A percentile compares a stretch with the other conserved stretches of the same genome.
Conservation (phyloP, 2,888 invertebrate genomes). For the Zygogramma bicolorata region DNA sequence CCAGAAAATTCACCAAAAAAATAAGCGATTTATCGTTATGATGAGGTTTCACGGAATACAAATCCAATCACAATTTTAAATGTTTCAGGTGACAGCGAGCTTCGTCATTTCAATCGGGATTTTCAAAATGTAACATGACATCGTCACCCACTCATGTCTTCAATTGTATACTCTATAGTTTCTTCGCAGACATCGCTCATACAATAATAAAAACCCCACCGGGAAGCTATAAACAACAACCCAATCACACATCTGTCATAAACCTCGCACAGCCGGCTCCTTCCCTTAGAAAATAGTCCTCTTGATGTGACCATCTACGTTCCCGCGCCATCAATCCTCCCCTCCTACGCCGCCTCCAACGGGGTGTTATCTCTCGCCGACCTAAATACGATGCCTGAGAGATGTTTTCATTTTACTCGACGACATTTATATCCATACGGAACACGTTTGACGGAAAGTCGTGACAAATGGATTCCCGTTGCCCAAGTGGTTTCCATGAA, state of each 20-base stretch:
- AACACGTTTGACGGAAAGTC: constrained; percentile 7
- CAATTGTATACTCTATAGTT: too few relatives aligned
- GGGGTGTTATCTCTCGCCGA: not conserved
- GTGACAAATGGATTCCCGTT: constrained; percentile 8
- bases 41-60: too few relatives aligned
- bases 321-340: not conserved
- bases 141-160: too few relatives aligned
- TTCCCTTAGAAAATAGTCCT: not conserved
- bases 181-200: not conserved
- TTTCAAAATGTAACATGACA: too few relatives aligned
- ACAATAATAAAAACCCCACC: not conserved
- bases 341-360: not conserved
- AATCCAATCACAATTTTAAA: too few relatives aligned
- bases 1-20: too few relatives aligned
- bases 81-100: too few relatives aligned
- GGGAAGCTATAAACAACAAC: not conserved
- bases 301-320: not conserved
- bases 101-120: too few relatives aligned
- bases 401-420: constrained; percentile 15
- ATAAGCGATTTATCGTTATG: too few relatives aligned
- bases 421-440: constrained; percentile 22
- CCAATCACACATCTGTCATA: not conserved
- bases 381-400: constrained; percentile 9
- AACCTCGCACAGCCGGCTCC: not conserved
- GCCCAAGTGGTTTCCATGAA: not conserved